Conservation (phyloP, 35 echinoderm and acorn worm genomes). For the Heliocidaris tuberculata region DNA sequence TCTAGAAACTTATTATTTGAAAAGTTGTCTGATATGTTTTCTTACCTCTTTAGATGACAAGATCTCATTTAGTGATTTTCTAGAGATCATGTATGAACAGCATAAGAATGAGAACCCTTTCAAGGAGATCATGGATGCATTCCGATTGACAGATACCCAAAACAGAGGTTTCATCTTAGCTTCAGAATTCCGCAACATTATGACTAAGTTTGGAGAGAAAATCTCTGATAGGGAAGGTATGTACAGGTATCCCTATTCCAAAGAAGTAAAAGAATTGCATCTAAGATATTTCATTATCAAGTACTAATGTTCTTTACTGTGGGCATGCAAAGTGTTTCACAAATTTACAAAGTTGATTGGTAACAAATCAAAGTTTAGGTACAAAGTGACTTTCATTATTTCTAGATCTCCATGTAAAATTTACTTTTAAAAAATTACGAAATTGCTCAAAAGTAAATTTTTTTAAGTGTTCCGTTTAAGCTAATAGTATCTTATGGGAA, state of each 20-base stretch:
- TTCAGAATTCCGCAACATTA: slow-evolving; percentile 84
- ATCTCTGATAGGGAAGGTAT: slow-evolving; percentile 85
- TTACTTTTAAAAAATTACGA: no score
- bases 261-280: background rate
- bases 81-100: slow-evolving; percentile 76
- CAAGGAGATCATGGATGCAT: slow-evolving; percentile 93
- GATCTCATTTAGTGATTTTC: slow-evolving; percentile 91
- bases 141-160: slow-evolving; percentile 70
- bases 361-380: no score
- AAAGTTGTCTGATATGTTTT: background rate
- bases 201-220: slow-evolving; percentile 93
- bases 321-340: background rate
- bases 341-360: no score
- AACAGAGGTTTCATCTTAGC: slow-evolving; percentile 74
- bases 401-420: no score
- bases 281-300: background rate
- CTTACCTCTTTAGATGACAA: slow-evolving; percentile 56
- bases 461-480: no score
- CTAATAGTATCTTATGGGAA: no score
- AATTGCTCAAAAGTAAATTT: no score
- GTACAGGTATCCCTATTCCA: background rate
- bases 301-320: background rate
- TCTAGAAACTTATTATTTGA: background rate
- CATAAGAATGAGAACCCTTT: slow-evolving; percentile 56
- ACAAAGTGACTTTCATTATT: background rate